Conservation (phyloP, 1,140 invertebrate genomes). For the Brachionus angularis region DNA sequence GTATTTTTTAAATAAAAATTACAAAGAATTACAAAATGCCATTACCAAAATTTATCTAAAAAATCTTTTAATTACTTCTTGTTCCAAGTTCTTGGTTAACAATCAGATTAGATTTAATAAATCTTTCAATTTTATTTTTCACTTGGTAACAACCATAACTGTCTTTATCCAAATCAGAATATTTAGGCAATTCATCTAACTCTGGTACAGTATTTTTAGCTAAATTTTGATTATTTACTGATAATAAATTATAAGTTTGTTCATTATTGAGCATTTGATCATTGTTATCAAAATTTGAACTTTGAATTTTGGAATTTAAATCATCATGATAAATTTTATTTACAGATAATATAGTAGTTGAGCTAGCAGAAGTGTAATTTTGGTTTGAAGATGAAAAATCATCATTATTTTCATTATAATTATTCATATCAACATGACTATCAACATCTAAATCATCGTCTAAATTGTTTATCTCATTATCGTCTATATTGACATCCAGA, state of each 20-base stretch:
- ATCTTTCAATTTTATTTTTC: neutral
- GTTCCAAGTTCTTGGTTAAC: constrained; percentile 29
- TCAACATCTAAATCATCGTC: constrained; percentile 10
- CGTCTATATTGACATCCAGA: constrained; percentile 28
- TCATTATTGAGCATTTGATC: too few species aligned
- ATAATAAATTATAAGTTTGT: too few species aligned
- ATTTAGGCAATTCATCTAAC: constrained; percentile 2
- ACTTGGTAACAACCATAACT: neutral
- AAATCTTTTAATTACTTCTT: constrained; percentile 15
- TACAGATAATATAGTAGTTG: too few species aligned
- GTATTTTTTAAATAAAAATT: too few species aligned
- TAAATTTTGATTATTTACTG: too few species aligned
- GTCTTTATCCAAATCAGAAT: constrained; percentile 20
- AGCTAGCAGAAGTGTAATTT: too few species aligned
- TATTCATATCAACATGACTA: neutral
- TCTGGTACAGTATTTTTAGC: neutral
- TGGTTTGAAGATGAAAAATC: too few species aligned
- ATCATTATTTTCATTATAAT: constrained; percentile 8
- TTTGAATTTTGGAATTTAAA: constrained; percentile 24
- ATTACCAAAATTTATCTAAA: too few species aligned
- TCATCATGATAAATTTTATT: neutral
- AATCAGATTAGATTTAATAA: neutral
- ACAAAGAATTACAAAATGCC: too few species aligned
- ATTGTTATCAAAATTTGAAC: too few species aligned
- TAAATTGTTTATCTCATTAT: constrained; percentile 36